Evolutionary conservation across 2,888 invertebrate genomes (phyloP), one percentile per base, ranked within the genome.

Genomic region (Lamellibrachia columna): DNA sequence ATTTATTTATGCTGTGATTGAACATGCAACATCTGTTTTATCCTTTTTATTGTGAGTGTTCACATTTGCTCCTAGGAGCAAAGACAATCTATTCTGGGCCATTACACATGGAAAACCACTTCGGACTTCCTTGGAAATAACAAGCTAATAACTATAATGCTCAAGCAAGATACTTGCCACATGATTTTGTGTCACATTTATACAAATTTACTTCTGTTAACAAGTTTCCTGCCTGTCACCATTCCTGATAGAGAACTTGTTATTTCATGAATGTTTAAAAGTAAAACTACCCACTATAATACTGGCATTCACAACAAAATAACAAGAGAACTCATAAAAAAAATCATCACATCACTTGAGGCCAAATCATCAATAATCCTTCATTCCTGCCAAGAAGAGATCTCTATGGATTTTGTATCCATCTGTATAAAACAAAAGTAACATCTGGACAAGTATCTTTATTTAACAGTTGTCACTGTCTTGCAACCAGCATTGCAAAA

Each of bases 21-120:
- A 75, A 75, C 75, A 11, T 75, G 75, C 22, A 75, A n/a, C 75
- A 75, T 75, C 75, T 75, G 75, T 75, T 75, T 75, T 75, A 75
- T 75, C 75, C 75, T 75, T 75, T 75, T 75, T 75, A 6, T 22
- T n/a, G 58, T 58, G 58, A 58, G 8, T 58, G 58, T 58, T 58
- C 58, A 75, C 22, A 6, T 75, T 75, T 75, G 75, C 75, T n/a
- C 15, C n/a, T 75, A 75, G 75, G 22, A 1, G 6, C 22, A 3
- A 22, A 3, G 22, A 15, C 22, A 15, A 22, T 75, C 75, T 15
- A 6, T 75, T n/a, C 22, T 75, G 75, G n/a, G 15, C 22, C n/a
- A 6, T 22, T 75, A 75, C 75, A 22, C 75, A 75, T 11, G 75
- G 2, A 15, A 75, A 75, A 75, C 75, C 75, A 75, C 75, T 75